These are phyloP conservation scores for Agriopis aurantiaria DNA, from an alignment of 2,888 invertebrate genomes.

Conservation along the genomic window DNA sequence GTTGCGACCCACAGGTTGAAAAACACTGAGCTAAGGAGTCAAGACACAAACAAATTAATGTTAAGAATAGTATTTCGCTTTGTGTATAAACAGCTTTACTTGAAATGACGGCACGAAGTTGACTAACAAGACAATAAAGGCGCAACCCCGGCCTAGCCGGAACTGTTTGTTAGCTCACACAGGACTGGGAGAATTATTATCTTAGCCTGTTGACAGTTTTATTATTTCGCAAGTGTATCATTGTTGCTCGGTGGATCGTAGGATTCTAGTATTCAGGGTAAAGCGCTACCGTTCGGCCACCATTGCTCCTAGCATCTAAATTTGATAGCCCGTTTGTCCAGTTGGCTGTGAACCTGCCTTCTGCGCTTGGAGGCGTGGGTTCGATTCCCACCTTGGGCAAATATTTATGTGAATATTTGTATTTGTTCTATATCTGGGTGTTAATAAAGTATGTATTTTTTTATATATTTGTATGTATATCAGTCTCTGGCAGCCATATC, in stretches of 20 bases:
- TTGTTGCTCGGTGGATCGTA: background rate
- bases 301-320: no score
- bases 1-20: no score
- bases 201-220: constrained; percentile 25
- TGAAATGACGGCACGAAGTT: constrained; percentile 64
- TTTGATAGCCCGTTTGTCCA: no score
- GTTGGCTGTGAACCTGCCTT: no score
- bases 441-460: no score
- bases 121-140: constrained; percentile 70
- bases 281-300: no score
- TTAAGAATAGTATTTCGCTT: background rate
- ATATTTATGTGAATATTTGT: no score
- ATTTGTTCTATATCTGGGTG: no score
- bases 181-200: constrained; percentile 45
- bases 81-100: constrained; percentile 20
- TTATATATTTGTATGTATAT: no score
- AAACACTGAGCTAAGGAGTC: no score
- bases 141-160: constrained; percentile 68
- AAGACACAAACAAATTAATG: background rate
- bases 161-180: constrained; percentile 68
- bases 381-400: no score
- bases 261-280: background rate
- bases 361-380: no score
- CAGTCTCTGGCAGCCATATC: background rate
- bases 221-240: constrained; percentile 19